phyloP scores from a whole-genome alignment of 2,888 invertebrate genomes.

The Mimumesa dahlbomi region DNA sequence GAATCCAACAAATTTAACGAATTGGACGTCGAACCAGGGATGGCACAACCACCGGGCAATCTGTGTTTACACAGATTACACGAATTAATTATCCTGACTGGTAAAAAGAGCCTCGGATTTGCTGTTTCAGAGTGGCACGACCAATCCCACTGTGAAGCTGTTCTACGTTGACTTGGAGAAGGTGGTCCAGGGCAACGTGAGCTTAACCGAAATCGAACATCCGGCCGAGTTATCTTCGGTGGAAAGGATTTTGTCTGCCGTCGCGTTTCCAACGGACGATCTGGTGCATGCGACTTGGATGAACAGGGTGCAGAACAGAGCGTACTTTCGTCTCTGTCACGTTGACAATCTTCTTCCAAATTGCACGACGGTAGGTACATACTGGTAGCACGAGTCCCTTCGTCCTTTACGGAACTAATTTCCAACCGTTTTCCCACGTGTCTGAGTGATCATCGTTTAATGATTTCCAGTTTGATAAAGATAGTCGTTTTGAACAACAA shows the following conservation, averaged over 20 bases:
- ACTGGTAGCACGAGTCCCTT: no score
- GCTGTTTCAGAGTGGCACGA: constrained; percentile 83
- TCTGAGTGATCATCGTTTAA: neutral
- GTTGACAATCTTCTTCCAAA: constrained; percentile 74
- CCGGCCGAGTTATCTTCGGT: constrained; percentile 74
- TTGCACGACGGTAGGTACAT: constrained; percentile 70
- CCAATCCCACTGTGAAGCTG: constrained; percentile 86
- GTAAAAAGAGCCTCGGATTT: neutral
- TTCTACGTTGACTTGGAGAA: constrained; percentile 83
- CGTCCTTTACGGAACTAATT: neutral
- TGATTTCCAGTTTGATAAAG: no score
- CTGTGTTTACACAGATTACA: no score
- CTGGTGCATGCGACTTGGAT: constrained; percentile 91
- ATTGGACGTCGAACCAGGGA: no score
- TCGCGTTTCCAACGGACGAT: constrained; percentile 88
- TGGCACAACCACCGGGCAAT: no score
- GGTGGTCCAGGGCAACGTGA: constrained; percentile 71
- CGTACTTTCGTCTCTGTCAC: constrained; percentile 85
- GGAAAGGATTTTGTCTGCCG: constrained; percentile 85
- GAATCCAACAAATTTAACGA: no score
- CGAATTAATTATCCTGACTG: no score
- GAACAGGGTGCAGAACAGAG: constrained; percentile 92
- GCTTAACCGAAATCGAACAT: constrained; percentile 77
- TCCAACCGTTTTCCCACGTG: no score
- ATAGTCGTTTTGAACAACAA: no score